Evolutionary conservation across 2,113 vertebrate genomes (phyloP).

Genomic region (Brevimyrus niger): DNA sequence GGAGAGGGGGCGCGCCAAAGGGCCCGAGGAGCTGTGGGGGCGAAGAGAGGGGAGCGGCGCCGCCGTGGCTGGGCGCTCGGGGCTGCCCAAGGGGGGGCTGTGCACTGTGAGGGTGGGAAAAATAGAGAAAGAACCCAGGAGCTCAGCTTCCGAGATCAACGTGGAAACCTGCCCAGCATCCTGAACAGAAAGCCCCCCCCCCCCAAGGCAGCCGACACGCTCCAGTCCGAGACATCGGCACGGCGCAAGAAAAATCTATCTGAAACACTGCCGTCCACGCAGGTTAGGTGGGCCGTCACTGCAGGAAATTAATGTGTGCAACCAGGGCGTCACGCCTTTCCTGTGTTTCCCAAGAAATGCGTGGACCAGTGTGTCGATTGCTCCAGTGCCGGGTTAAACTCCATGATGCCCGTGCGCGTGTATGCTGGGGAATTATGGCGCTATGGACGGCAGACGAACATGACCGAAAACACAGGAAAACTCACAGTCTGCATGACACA

Average conservation of each 20-base stretch:
- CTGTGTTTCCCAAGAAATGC: background rate
- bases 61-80: slow-evolving; percentile 74
- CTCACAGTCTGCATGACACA: background rate
- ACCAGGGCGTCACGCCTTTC: background rate
- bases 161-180: background rate
- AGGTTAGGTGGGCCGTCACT: background rate
- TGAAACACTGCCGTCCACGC: background rate
- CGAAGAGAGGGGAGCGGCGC: slow-evolving; percentile 76
- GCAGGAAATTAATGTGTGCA: background rate
- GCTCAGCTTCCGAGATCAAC: background rate
- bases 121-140: background rate
- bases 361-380: background rate
- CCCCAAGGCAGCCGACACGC: background rate
- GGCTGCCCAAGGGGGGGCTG: slow-evolving; percentile 63
- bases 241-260: background rate
- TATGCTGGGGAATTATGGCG: background rate
- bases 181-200: background rate
- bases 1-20: slow-evolving; percentile 68
- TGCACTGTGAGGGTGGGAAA: slow-evolving; percentile 53
- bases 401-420: background rate
- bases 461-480: background rate
- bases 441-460: background rate
- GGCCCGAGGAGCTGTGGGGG: slow-evolving; percentile 70
- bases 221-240: too few species aligned
- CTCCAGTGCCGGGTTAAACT: background rate